These are phyloP conservation scores for Poliocrania exsul DNA, from an alignment of 2,797 vertebrate species.

Conservation along the genomic window DNA sequence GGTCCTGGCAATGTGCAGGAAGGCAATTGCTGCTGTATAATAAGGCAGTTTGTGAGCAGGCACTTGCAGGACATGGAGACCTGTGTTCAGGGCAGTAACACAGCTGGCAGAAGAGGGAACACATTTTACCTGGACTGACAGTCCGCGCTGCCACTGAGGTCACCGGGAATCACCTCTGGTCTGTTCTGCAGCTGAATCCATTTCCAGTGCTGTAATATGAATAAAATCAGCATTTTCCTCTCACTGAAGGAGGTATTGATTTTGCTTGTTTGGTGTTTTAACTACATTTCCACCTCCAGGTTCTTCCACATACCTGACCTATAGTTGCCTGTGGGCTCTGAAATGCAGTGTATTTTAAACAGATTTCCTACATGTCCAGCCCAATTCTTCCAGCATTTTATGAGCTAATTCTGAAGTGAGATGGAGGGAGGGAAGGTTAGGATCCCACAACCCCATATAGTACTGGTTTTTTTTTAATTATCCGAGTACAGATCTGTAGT, in stretches of 20 bases:
- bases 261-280: background rate
- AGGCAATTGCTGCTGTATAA: background rate
- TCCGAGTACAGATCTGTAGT: background rate
- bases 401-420: background rate
- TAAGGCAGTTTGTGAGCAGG: background rate
- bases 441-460: background rate
- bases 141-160: background rate
- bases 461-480: background rate
- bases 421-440: background rate
- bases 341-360: background rate
- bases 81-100: too few species aligned
- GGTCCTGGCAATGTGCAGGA: rapidly evolving
- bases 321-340: background rate
- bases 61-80: background rate
- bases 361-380: background rate
- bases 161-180: rapidly evolving
- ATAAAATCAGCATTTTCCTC: background rate
- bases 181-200: background rate
- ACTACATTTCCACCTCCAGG: background rate
- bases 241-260: background rate
- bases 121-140: background rate
- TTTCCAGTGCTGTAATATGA: background rate
- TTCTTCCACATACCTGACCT: background rate
- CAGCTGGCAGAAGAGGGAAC: background rate
- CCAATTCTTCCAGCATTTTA: background rate